These are phyloP conservation scores for Dicranocentrus wangi DNA, from an alignment of 2,888 invertebrate species.

Conservation along the genomic window DNA sequence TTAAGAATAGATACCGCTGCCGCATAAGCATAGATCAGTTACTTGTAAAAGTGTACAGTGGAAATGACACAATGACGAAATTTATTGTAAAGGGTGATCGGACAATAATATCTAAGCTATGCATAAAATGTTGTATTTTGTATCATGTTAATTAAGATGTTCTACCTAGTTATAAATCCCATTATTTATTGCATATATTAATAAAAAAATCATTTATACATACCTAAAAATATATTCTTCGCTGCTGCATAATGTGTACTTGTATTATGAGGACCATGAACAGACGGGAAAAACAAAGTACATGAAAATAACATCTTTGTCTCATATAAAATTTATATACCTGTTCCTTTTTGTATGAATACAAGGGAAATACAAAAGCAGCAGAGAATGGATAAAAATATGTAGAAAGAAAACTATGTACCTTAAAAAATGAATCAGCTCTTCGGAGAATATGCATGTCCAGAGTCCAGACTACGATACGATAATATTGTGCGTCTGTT, in stretches of 20 bases:
- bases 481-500: not conserved
- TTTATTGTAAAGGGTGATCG: slow-evolving; percentile 18
- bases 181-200: too few relatives aligned
- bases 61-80: slow-evolving; percentile 14
- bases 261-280: too few relatives aligned
- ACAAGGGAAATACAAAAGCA: too few relatives aligned
- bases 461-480: slow-evolving; percentile 2
- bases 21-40: slow-evolving; percentile 44
- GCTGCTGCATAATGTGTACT: too few relatives aligned
- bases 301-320: too few relatives aligned
- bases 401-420: slow-evolving; percentile 37
- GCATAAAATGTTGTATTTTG: slow-evolving; percentile 24
- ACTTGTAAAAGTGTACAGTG: slow-evolving; percentile 32
- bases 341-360: too few relatives aligned
- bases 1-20: slow-evolving; percentile 59
- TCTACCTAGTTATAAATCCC: too few relatives aligned
- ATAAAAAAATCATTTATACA: too few relatives aligned
- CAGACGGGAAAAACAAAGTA: too few relatives aligned
- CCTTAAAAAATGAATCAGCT: slow-evolving; percentile 41
- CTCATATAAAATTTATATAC: too few relatives aligned
- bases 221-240: too few relatives aligned
- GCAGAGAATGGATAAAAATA: slow-evolving; percentile 15
- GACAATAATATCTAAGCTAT: slow-evolving; percentile 28
- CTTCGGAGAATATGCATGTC: slow-evolving; percentile 25
- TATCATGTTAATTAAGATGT: not conserved